Evolutionary conservation across 2,888 invertebrate species (phyloP).

Genomic region (Cryptosula pallasiana): DNA sequence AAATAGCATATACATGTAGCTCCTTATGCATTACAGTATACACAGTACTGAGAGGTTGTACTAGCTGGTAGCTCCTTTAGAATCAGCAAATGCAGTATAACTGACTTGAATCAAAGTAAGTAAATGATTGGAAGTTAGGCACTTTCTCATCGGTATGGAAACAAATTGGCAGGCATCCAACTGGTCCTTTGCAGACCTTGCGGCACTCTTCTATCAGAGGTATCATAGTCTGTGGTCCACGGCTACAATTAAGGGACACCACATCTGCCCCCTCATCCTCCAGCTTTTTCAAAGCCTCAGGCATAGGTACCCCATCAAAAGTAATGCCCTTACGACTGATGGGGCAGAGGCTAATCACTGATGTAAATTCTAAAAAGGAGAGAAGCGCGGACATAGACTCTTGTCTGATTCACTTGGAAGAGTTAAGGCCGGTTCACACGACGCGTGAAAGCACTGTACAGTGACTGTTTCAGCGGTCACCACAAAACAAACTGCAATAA

Average conservation of each 20-base stretch:
- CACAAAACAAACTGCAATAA: no score
- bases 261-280: slow-evolving; percentile 43
- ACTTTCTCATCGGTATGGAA: slow-evolving; percentile 34
- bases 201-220: slow-evolving; percentile 36
- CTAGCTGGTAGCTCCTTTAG: no score
- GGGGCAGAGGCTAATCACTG: slow-evolving; percentile 37
- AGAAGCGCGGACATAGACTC: no score
- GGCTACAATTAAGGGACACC: slow-evolving; percentile 43
- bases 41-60: no score
- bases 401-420: no score
- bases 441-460: no score
- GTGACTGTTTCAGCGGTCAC: no score
- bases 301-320: slow-evolving; percentile 36
- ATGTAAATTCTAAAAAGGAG: slow-evolving; percentile 43
- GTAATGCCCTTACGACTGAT: slow-evolving; percentile 32
- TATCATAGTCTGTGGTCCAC: slow-evolving; percentile 41
- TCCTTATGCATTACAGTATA: no score
- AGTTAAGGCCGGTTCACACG: no score
- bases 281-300: slow-evolving; percentile 36
- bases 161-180: slow-evolving; percentile 39
- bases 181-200: slow-evolving; percentile 38
- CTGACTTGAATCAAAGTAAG: slow-evolving; percentile 32
- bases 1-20: no score
- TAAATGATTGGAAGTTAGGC: slow-evolving; percentile 36
- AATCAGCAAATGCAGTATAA: no score